Conservation (phyloP, 2,797 vertebrate genomes). For the Eleutherodactylus coqui region DNA sequence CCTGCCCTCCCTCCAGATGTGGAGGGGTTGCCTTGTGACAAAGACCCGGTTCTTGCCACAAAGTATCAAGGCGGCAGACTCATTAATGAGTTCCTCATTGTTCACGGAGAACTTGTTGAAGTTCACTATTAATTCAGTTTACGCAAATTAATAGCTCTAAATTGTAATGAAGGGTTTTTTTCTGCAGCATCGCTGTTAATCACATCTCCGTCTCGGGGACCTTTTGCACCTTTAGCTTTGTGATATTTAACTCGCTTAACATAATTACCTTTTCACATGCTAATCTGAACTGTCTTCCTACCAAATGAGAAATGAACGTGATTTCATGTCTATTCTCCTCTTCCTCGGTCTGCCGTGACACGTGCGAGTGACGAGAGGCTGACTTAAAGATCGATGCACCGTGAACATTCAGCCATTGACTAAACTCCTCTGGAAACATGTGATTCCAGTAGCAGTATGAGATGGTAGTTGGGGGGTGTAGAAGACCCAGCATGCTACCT, state of each 20-base stretch:
- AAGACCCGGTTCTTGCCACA: neutral
- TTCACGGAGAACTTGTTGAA: conserved; percentile 6
- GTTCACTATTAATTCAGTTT: conserved; percentile 38
- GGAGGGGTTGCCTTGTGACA: neutral
- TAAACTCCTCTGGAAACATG: neutral
- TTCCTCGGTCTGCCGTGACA: neutral
- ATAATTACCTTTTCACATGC: conserved; percentile 61
- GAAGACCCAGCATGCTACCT: neutral
- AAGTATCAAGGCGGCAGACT: neutral
- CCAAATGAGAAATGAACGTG: neutral
- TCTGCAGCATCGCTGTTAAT: conserved; percentile 17
- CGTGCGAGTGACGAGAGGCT: neutral
- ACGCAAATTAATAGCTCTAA: conserved; percentile 40
- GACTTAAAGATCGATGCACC: neutral
- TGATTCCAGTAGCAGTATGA: neutral
- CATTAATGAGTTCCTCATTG: conserved; percentile 40
- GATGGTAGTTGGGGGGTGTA: no score
- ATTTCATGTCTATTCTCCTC: conserved; percentile 6
- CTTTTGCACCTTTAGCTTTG: conserved; percentile 32
- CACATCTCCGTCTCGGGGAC: conserved; percentile 39
- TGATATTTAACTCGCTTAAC: conserved; percentile 55
- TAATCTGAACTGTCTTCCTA: conserved; percentile 35
- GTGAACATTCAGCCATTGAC: neutral
- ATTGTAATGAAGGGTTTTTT: conserved; percentile 37
- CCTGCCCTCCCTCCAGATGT: neutral